These are phyloP conservation scores for Nasonovia ribisnigri DNA, from an alignment of 2,888 invertebrate species.

Conservation along the genomic window DNA sequence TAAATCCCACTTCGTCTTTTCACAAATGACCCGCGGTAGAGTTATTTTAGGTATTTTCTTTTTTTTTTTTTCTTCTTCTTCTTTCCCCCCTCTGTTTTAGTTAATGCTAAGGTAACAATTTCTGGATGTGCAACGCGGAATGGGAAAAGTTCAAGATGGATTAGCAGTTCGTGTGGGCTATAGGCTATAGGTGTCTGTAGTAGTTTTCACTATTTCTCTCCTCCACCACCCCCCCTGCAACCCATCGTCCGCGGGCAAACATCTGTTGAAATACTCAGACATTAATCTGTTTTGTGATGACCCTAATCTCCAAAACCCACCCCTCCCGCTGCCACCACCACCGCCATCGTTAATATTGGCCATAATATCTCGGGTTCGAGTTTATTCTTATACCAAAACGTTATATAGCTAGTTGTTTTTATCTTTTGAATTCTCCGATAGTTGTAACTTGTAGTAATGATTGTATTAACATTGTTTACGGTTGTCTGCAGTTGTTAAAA, in stretches of 20 bases:
- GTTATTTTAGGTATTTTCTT: conserved; percentile 52
- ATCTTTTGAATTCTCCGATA: not conserved
- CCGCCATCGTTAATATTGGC: conserved; percentile 42
- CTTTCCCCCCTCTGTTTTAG: conserved; percentile 21
- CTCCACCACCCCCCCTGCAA: not conserved
- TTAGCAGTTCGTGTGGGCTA: conserved; percentile 58
- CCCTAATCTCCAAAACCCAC: conserved; percentile 51
- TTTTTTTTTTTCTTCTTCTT: not conserved
- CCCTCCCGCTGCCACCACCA: not conserved
- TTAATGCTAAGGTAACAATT: conserved; percentile 56
- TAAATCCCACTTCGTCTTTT: conserved; percentile 62
- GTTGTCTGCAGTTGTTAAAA: not conserved
- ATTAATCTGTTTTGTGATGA: conserved; percentile 64
- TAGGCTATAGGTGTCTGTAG: conserved; percentile 49
- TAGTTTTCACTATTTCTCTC: conserved; percentile 47
- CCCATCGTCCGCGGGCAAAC: not conserved
- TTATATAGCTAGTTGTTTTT: not conserved
- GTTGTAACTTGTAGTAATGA: not conserved
- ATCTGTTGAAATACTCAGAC: conserved; percentile 64
- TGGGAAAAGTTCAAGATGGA: conserved; percentile 64
- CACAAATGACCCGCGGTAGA: conserved; percentile 59
- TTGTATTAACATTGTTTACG: not conserved
- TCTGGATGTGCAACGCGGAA: conserved; percentile 41
- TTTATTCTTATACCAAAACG: not conserved
- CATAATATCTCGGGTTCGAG: conserved; percentile 24